Base-by-base conservation (phyloP, 2,113 vertebrate species). In the Notechis scutatus region DNA sequence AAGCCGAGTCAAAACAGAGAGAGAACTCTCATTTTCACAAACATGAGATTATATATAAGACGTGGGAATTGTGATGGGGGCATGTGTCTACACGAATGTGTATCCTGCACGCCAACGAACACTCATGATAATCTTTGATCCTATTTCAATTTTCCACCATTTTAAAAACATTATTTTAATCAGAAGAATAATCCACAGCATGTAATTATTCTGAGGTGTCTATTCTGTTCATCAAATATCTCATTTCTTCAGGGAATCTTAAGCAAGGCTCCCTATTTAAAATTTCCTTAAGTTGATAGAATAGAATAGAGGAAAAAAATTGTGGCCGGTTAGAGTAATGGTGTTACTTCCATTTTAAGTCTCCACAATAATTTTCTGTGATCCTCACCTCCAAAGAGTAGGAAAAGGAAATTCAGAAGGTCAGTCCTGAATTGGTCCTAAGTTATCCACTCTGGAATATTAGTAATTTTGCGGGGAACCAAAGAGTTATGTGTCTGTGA, bases 41-140 rank as follows among this genome's bases (percentile, higher is more conserved):
- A 89, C 90, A 94, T 85, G 88, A 85, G 81, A 96, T 54, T 52
- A 20, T 47, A 52, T 7, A 14, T n/a, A 12, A 91, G 54, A 91
- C 91, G 81, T 74, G 0, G 52, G 15, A 0, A 86, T 92, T 92
- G 52, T 93, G 0, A 81, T 9, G 34, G 69, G 47, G 52, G 34
- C 90, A 64, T 88, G 20, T 24, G 29, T 86, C 24, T 50, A 42
- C 26, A 26, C 2, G 0, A 47, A 12, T 52, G 85, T 29, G 85
- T 18, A 29, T 61, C 3, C 20, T 29, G 20, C 57, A 90, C 0
- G 4, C 11, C 57, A 15, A 69, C 0, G 11, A 9, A 24, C 9
- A 7, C 5, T 4, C 21, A 20, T 61, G 56, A 14, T 8, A 47
- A 24, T 3, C 42, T 61, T 61, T 24, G 39, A 61, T 61, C 42